Conservation (phyloP, 1,140 invertebrate species). For the Drosophila ercepeae region DNA sequence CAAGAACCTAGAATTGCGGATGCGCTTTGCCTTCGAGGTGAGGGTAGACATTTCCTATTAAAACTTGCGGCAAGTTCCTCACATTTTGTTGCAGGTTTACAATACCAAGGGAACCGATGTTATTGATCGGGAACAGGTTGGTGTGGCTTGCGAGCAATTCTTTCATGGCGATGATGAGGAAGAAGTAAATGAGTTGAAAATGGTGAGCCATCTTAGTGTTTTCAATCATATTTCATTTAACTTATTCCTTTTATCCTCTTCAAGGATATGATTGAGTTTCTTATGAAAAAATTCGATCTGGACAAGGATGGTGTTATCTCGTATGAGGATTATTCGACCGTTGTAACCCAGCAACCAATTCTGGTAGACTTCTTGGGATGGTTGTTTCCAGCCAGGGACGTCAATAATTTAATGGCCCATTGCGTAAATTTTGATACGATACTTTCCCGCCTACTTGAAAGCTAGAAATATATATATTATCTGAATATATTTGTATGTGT, state of each 20-base stretch:
- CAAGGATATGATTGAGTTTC: constrained; percentile 85
- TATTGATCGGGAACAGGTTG: constrained; percentile 49
- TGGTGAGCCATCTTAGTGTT: constrained; percentile 8
- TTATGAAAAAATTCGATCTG: constrained; percentile 90
- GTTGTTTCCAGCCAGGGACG: constrained; percentile 86
- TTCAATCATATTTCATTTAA: neutral
- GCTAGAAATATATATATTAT: neutral
- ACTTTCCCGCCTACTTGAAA: neutral
- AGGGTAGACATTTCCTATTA: too few species aligned
- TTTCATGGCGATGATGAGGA: constrained; percentile 51
- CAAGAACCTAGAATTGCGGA: constrained; percentile 21
- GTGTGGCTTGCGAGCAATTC: constrained; percentile 36
- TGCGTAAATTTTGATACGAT: constrained; percentile 31
- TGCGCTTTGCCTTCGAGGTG: constrained; percentile 48
- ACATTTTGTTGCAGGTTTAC: constrained; percentile 48
- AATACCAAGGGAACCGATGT: constrained; percentile 44
- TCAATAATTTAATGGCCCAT: constrained; percentile 24
- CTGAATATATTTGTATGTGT: neutral
- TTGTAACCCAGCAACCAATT: constrained; percentile 87
- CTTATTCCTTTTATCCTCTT: neutral
- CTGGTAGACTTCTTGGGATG: constrained; percentile 91
- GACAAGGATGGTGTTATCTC: constrained; percentile 91
- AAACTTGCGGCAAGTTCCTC: too few species aligned
- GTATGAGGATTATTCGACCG: constrained; percentile 88
- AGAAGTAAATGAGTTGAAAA: constrained; percentile 34